These are phyloP conservation scores for Megamerina dolium DNA, from an alignment of 2,888 invertebrate species.

Conservation along the genomic window DNA sequence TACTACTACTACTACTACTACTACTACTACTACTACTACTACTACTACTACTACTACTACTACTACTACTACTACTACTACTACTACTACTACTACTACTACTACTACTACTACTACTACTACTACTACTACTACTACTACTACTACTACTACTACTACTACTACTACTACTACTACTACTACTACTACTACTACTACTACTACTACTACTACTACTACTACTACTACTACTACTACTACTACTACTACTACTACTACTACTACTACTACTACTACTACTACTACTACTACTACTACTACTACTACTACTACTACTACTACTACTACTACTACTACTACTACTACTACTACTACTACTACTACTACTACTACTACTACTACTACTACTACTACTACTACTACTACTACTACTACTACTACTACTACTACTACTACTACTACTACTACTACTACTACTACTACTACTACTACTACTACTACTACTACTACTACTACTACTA, in stretches of 20 bases:
- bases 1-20: not conserved
- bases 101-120: not conserved
- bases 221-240: not conserved
- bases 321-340: not conserved
- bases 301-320: not conserved
- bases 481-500: no score
- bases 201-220: not conserved
- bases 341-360: not conserved
- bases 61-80: not conserved
- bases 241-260: not conserved
- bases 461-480: no score
- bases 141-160: not conserved
- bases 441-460: no score
- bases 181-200: not conserved
- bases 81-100: not conserved
- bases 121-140: not conserved
- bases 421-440: no score
- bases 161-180: not conserved
- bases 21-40: not conserved
- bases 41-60: not conserved
- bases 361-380: not conserved
- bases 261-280: not conserved
- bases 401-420: no score
- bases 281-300: not conserved
- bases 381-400: no score